phyloP scores from a whole-genome alignment of 2,113 vertebrate genomes.

The Lontra canadensis region DNA sequence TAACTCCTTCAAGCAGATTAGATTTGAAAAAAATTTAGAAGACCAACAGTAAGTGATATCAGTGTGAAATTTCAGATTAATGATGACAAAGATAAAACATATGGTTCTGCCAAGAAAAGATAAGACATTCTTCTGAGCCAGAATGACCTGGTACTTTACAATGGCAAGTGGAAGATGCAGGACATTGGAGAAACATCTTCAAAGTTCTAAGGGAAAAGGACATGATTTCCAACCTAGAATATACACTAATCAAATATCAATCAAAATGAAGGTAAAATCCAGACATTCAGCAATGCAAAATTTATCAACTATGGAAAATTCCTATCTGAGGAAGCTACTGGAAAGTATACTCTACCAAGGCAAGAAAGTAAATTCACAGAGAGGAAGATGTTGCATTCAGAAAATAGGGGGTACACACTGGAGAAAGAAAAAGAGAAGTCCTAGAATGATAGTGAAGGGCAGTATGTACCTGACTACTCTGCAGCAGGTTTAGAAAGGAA shows the following conservation, averaged over 20 bases:
- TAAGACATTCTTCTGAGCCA: neutral
- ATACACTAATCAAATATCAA: neutral
- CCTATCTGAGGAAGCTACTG: neutral
- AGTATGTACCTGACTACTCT: neutral
- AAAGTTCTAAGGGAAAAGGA: neutral
- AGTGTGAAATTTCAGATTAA: neutral
- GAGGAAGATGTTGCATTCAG: neutral
- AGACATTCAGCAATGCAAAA: neutral
- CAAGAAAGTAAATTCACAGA: neutral
- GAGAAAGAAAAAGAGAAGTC: neutral
- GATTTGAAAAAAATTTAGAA: neutral
- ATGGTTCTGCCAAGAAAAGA: neutral
- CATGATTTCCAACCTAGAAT: neutral
- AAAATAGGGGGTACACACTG: neutral
- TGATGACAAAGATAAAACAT: neutral
- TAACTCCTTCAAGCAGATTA: neutral
- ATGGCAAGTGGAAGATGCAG: neutral
- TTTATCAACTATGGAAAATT: neutral
- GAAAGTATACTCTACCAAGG: neutral
- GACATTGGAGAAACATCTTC: neutral
- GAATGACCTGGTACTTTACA: neutral
- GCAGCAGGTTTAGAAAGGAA: neutral
- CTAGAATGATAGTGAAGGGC: neutral
- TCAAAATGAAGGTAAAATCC: neutral
- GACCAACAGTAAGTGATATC: neutral